Conservation (phyloP, 2,888 invertebrate species). For the Pseudeuparius sepicola region DNA sequence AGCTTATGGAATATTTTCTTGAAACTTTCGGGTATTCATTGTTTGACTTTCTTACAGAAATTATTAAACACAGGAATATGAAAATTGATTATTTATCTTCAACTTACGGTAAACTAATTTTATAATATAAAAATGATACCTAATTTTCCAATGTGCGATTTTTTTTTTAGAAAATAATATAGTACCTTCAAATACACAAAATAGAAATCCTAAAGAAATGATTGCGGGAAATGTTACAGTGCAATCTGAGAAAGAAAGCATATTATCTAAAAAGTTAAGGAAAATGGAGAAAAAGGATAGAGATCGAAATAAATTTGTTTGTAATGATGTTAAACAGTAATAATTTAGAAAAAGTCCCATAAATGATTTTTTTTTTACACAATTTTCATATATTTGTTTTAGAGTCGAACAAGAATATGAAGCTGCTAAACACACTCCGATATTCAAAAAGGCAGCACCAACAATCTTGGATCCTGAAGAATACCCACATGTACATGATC, state of each 20-base stretch:
- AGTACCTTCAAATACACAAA: constrained; percentile 5
- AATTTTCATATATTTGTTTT: no score
- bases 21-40: constrained; percentile 80
- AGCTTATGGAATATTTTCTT: constrained; percentile 73
- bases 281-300: constrained; percentile 75
- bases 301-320: constrained; percentile 34
- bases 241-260: constrained; percentile 74
- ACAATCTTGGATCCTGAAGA: constrained; percentile 41
- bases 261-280: constrained; percentile 61
- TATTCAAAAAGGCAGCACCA: constrained; percentile 33
- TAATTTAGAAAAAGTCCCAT: constrained; percentile 7
- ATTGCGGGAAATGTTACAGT: constrained; percentile 75
- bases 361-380: constrained; percentile 4
- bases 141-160: no score
- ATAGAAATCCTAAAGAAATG: constrained; percentile 28
- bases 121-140: no score
- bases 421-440: constrained; percentile 26
- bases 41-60: constrained; percentile 35
- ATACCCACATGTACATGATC: constrained; percentile 85
- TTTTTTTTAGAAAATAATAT: constrained; percentile 16
- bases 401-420: constrained; percentile 30
- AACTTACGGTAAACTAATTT: constrained; percentile 17
- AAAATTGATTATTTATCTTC: constrained; percentile 26
- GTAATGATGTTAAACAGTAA: constrained; percentile 25
- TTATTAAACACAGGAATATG: constrained; percentile 32